phyloP scores from a whole-genome alignment of 2,113 vertebrate genomes.

The Brachionichthys hirsutus region DNA sequence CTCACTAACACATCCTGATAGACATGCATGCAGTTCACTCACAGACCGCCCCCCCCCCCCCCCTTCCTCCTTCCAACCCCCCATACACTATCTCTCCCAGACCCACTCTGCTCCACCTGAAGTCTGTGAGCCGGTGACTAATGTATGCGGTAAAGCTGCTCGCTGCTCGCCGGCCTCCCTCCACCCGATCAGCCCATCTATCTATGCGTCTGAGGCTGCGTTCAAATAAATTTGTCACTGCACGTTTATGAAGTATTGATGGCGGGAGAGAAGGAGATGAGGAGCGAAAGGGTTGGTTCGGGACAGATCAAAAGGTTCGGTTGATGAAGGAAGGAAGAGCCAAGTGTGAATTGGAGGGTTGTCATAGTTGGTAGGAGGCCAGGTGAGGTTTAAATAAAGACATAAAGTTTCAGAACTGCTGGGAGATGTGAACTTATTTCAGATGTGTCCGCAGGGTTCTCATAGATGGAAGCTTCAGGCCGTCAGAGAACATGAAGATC shows the following conservation, averaged over 20 bases:
- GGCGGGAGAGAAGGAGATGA: constrained; percentile 30
- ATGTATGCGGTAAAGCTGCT: constrained; percentile 98
- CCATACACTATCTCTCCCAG: constrained; percentile 80
- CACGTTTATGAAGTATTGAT: constrained; percentile 89
- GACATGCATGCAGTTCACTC: constrained; percentile 67
- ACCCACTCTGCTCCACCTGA: constrained; percentile 67
- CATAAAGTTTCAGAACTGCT: constrained; percentile 11
- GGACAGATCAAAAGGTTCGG: constrained; percentile 52
- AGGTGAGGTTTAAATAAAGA: constrained; percentile 43
- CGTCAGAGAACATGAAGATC: neutral
- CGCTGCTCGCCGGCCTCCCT: constrained; percentile 84
- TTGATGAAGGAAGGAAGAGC: constrained; percentile 18
- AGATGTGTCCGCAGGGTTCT: neutral
- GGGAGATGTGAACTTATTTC: constrained; percentile 3
- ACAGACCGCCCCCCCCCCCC: constrained; percentile 17
- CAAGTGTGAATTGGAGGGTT: constrained; percentile 33
- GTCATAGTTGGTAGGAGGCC: constrained; percentile 35
- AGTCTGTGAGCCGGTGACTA: constrained; percentile 82
- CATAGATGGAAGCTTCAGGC: constrained; percentile 12
- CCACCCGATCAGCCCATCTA: constrained; percentile 92
- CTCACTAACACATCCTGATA: constrained; percentile 61
- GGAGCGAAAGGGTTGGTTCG: constrained; percentile 57
- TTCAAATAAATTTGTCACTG: constrained; percentile 81
- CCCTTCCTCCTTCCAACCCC: constrained; percentile 53
- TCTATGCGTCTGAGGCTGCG: constrained; percentile 80